Evolutionary conservation across 2,797 vertebrate species (phyloP).

Genomic region (Crenichthys baileyi): DNA sequence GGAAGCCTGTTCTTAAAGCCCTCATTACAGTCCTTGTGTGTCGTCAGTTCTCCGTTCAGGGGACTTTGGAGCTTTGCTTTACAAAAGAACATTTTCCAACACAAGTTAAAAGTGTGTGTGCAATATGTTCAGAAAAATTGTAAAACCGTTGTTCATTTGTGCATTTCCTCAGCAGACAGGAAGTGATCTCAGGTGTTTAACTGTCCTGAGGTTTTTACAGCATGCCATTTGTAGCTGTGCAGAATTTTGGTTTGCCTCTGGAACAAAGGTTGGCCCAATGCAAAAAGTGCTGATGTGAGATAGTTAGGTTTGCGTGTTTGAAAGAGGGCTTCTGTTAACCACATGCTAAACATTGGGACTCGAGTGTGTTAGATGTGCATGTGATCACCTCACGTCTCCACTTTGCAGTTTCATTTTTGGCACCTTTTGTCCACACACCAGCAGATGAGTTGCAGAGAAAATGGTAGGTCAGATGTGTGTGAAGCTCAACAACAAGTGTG

Average conservation of each 20-base stretch:
- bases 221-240: conserved; percentile 21
- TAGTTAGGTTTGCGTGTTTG: not conserved
- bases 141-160: not conserved
- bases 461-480: conserved; percentile 1
- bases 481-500: conserved; percentile 12
- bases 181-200: not conserved
- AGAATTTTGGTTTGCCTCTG: conserved; percentile 23
- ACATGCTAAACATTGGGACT: not conserved
- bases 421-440: not conserved
- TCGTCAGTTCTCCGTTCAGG: conserved; percentile 36
- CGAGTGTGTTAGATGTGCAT: not conserved
- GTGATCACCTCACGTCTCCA: not conserved
- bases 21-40: conserved; percentile 47
- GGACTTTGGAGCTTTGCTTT: not conserved
- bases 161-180: not conserved
- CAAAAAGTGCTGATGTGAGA: not conserved
- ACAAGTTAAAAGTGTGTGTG: not conserved
- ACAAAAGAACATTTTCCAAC: conserved; percentile 9
- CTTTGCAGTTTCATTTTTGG: not conserved
- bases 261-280: conserved; percentile 13
- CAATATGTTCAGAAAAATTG: not conserved
- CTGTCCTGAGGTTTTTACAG: conserved; percentile 4
- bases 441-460: not conserved
- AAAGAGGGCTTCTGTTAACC: conserved; percentile 32
- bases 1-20: conserved; percentile 50